Evolutionary conservation across 2,888 invertebrate genomes (phyloP).

Genomic region (Eupithecia vulgata): DNA sequence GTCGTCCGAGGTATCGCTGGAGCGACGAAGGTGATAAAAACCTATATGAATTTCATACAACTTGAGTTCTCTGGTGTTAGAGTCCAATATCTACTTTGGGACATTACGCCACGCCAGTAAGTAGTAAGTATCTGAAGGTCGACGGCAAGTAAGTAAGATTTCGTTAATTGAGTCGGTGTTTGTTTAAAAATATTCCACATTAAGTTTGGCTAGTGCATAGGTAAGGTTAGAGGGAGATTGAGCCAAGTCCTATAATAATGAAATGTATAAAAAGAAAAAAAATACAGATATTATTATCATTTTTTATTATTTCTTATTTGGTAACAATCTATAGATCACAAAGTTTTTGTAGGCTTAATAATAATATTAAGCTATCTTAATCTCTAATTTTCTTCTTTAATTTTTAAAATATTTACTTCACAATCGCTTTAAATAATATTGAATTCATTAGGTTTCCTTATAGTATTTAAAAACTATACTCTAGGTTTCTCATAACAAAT

Average conservation of each 20-base stretch:
- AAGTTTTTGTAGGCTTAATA: background rate
- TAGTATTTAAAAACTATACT: background rate
- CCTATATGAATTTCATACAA: too few species aligned
- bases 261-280: background rate
- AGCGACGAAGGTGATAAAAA: too few species aligned
- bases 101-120: too few species aligned
- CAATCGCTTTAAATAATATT: background rate
- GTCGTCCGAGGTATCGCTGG: too few species aligned
- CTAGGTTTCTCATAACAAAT: background rate
- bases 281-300: background rate
- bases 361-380: background rate
- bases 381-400: too few species aligned
- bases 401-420: background rate
- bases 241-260: background rate
- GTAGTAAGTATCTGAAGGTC: too few species aligned
- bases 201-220: background rate
- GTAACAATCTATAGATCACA: background rate
- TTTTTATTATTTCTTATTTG: background rate
- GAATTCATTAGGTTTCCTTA: too few species aligned
- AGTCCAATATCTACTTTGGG: too few species aligned
- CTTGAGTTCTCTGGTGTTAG: too few species aligned
- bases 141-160: too few species aligned
- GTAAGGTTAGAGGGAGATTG: background rate
- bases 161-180: too few species aligned
- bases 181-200: too few species aligned